Conservation (phyloP, 2,888 invertebrate genomes). For the Aphidoletes aphidimyza region DNA sequence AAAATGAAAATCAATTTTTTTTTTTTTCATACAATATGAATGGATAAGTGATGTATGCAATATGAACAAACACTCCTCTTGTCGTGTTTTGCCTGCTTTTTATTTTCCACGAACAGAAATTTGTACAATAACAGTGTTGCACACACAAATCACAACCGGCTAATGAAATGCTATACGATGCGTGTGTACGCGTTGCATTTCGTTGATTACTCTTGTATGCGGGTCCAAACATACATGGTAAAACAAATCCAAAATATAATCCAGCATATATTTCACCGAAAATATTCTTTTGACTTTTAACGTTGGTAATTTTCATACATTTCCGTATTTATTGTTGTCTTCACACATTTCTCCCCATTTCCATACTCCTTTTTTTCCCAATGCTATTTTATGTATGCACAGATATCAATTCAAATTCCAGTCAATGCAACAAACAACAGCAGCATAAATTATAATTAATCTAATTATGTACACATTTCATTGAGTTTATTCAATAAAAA, state of each 20-base stretch:
- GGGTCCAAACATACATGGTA: not conserved
- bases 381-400: no score
- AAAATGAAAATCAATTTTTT: no score
- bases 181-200: not conserved
- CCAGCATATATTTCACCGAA: not conserved
- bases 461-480: constrained; percentile 23
- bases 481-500: constrained; percentile 35
- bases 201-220: not conserved
- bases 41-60: no score
- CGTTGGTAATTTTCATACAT: constrained; percentile 11
- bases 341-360: not conserved
- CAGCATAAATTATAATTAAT: constrained; percentile 9
- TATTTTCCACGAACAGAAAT: not conserved
- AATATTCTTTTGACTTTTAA: not conserved
- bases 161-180: not conserved
- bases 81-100: not conserved
- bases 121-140: not conserved
- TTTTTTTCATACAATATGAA: no score
- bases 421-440: not conserved
- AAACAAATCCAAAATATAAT: not conserved
- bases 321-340: constrained; percentile 12
- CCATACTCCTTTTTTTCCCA: not conserved
- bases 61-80: not conserved
- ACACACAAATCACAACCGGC: constrained; percentile 13
- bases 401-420: not conserved